Conservation (phyloP, 2,888 invertebrate genomes). For the Heliconius ismenius region DNA sequence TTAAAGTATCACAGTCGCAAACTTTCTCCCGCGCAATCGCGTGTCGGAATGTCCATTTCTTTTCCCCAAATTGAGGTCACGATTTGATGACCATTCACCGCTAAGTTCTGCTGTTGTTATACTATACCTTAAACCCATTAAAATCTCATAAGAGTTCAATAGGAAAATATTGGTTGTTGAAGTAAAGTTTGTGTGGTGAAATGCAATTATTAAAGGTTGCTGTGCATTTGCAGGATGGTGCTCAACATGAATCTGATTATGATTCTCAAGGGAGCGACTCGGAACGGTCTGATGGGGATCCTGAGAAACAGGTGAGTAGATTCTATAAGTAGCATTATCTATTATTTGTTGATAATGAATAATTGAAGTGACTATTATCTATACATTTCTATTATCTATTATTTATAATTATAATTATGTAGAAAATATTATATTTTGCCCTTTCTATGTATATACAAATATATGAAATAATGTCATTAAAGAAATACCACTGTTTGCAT, state of each 20-base stretch:
- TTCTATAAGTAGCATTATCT: neutral
- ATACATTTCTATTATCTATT: too few species aligned
- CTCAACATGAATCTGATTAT: slow-evolving; percentile 72
- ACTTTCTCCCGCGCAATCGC: slow-evolving; percentile 77
- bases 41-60: slow-evolving; percentile 79
- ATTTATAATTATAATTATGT: too few species aligned
- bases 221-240: slow-evolving; percentile 73
- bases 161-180: slow-evolving; percentile 49
- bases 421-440: too few species aligned
- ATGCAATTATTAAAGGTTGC: slow-evolving; percentile 76
- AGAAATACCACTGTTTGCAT: neutral
- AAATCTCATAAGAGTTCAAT: slow-evolving; percentile 8
- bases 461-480: neutral
- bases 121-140: slow-evolving; percentile 21
- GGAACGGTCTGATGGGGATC: slow-evolving; percentile 84
- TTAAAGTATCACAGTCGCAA: slow-evolving; percentile 66
- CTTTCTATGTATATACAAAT: neutral
- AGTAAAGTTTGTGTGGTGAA: slow-evolving; percentile 56
- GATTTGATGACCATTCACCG: slow-evolving; percentile 69
- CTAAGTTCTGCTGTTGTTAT: slow-evolving; percentile 54
- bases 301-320: slow-evolving; percentile 85
- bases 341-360: neutral
- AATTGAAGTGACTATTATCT: neutral
- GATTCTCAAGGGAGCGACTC: slow-evolving; percentile 78
- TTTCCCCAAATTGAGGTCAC: slow-evolving; percentile 78